A percentile compares a stretch with the other conserved stretches of the same genome.
Evolutionary conservation across 1,140 invertebrate species (phyloP).

Genomic region (Trissolcus basalis): DNA sequence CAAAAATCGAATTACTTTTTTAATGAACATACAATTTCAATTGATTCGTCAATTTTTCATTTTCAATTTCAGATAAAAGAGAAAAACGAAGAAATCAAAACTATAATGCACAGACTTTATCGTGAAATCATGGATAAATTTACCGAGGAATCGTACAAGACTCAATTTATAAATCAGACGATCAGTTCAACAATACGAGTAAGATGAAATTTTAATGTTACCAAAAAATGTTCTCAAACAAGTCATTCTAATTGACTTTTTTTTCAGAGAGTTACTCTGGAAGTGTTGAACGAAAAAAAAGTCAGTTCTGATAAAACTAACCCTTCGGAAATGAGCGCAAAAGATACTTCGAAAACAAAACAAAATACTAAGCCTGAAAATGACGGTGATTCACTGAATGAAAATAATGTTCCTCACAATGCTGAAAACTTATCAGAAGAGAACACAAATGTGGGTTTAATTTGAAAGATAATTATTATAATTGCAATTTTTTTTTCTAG

Average conservation of each 20-base stretch:
- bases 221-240: slow-evolving; percentile 1
- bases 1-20: no score
- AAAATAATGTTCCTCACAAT: slow-evolving; percentile 14
- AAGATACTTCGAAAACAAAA: slow-evolving; percentile 7
- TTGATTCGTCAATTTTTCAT: not conserved
- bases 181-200: slow-evolving; percentile 66
- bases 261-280: slow-evolving; percentile 63
- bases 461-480: not conserved
- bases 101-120: slow-evolving; percentile 67
- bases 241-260: slow-evolving; percentile 9
- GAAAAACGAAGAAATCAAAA: slow-evolving; percentile 65
- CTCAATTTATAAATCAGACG: slow-evolving; percentile 62
- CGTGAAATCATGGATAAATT: slow-evolving; percentile 62
- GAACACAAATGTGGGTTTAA: not conserved
- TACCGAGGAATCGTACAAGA: slow-evolving; percentile 61
- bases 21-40: no score
- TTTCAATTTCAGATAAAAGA: slow-evolving; percentile 50
- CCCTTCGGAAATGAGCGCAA: not conserved
- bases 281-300: slow-evolving; percentile 60
- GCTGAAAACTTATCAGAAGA: not conserved
- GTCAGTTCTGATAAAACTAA: slow-evolving; percentile 27
- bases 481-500: not conserved
- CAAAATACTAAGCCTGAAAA: not conserved
- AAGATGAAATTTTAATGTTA: slow-evolving; percentile 1
- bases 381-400: slow-evolving; percentile 13